These are phyloP conservation scores for Oscarella lobularis DNA, from an alignment of 37 sponge, comb jelly and placozoan species.

Conservation along the genomic window DNA sequence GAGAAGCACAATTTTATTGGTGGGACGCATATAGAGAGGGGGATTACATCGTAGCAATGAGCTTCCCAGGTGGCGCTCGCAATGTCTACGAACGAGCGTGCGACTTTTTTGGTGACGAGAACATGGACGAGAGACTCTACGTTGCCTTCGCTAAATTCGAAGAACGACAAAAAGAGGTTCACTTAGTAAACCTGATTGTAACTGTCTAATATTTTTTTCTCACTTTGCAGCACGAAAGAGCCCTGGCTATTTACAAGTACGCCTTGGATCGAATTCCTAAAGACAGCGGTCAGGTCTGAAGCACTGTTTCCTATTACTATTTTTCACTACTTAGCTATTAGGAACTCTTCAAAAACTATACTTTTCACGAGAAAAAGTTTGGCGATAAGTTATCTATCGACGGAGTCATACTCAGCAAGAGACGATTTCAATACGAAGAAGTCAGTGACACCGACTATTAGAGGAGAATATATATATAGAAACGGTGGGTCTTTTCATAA, in stretches of 20 bases:
- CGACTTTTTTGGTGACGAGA: constrained; percentile 92
- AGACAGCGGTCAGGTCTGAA: constrained; percentile 33
- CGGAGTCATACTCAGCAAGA: constrained; percentile 82
- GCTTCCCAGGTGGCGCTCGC: no score
- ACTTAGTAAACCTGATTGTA: no score
- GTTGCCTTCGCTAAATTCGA: constrained; percentile 93
- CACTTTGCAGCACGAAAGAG: constrained; percentile 11
- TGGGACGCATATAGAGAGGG: no score
- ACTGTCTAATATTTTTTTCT: no score
- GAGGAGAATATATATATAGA: constrained; percentile 21
- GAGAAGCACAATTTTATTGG: constrained; percentile 60
- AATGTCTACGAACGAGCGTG: constrained; percentile 76
- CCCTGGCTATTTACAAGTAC: constrained; percentile 83
- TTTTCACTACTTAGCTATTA: neutral
- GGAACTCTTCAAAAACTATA: constrained; percentile 85
- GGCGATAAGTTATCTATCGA: constrained; percentile 90
- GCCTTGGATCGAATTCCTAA: constrained; percentile 86
- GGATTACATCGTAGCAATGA: no score
- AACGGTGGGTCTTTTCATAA: neutral
- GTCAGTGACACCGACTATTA: no score
- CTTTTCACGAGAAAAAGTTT: constrained; percentile 90
- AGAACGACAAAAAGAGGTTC: constrained; percentile 81
- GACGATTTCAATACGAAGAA: constrained; percentile 86
- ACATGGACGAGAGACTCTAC: constrained; percentile 80
- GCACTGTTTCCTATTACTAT: neutral